A percentile compares a stretch with the other conserved stretches of the same genome.
Evolutionary conservation across 2,888 invertebrate genomes (phyloP).

Genomic region (Amphipoea oculea): DNA sequence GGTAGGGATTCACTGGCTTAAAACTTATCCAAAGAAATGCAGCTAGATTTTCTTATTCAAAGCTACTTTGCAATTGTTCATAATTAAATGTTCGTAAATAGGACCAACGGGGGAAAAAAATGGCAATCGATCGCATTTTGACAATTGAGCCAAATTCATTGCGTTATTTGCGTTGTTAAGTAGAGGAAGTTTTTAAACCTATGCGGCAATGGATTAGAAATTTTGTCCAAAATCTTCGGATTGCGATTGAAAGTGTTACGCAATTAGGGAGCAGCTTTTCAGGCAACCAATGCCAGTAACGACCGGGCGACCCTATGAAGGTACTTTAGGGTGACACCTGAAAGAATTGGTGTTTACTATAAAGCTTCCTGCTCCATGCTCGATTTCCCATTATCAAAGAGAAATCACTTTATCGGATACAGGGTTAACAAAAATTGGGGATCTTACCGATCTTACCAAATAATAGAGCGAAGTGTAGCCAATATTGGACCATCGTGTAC

Average conservation of each 20-base stretch:
- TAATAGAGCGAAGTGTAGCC: neutral
- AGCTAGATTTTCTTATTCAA: neutral
- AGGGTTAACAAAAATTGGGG: neutral
- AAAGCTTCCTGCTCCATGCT: neutral
- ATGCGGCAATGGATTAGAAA: neutral
- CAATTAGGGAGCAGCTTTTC: neutral
- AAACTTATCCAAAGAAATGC: neutral
- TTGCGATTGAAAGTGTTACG: neutral
- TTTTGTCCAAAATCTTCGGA: neutral
- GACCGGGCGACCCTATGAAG: no score
- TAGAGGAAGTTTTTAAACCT: neutral
- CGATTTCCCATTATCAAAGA: neutral
- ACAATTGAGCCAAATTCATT: neutral
- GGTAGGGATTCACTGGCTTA: neutral
- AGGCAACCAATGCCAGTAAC: neutral
- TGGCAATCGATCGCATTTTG: neutral
- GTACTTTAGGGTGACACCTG: neutral
- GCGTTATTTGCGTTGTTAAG: neutral
- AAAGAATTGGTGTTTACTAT: neutral
- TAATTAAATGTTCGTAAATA: neutral
- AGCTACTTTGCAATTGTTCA: neutral
- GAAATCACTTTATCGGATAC: conserved; percentile 8
- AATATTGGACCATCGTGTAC: conserved; percentile 17
- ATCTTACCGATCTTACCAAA: neutral
- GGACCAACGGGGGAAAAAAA: neutral